phyloP scores from a whole-genome alignment of 2,888 invertebrate genomes.

The Dorcus hopei region DNA sequence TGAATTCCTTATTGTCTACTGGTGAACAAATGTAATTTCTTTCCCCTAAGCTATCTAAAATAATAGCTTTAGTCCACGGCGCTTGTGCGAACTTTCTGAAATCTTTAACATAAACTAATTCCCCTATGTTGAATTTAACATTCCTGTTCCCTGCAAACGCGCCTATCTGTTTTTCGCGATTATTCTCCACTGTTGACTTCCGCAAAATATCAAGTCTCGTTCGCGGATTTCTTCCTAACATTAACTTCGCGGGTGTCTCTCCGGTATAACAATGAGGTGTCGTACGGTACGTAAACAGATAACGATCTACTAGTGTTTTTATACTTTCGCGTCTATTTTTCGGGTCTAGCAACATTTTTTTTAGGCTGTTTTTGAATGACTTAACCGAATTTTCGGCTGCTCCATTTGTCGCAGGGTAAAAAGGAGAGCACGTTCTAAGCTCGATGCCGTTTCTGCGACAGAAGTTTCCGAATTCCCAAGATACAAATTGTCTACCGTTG shows the following conservation, averaged over 20 bases:
- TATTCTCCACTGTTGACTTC: neutral
- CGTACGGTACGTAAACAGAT: neutral
- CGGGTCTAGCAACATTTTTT: neutral
- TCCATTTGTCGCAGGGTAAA: neutral
- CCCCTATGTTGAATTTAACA: neutral
- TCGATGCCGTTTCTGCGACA: neutral
- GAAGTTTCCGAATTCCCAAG: neutral
- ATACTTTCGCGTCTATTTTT: neutral
- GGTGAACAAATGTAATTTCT: too few relatives aligned
- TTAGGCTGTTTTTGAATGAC: neutral
- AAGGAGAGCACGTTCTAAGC: neutral
- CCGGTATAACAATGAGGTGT: neutral
- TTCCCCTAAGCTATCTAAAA: too few relatives aligned
- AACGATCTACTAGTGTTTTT: neutral
- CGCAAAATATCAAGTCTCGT: constrained; percentile 2
- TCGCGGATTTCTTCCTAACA: neutral
- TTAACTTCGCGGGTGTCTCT: neutral
- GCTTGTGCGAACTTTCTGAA: neutral
- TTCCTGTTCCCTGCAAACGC: neutral
- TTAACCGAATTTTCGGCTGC: neutral
- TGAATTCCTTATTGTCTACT: too few relatives aligned
- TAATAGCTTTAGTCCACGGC: too few relatives aligned
- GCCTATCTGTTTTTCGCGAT: neutral
- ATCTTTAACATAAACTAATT: neutral
- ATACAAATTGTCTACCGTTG: constrained; percentile 9